Conservation (phyloP, 1,140 invertebrate species). For the Uloborus diversus region DNA sequence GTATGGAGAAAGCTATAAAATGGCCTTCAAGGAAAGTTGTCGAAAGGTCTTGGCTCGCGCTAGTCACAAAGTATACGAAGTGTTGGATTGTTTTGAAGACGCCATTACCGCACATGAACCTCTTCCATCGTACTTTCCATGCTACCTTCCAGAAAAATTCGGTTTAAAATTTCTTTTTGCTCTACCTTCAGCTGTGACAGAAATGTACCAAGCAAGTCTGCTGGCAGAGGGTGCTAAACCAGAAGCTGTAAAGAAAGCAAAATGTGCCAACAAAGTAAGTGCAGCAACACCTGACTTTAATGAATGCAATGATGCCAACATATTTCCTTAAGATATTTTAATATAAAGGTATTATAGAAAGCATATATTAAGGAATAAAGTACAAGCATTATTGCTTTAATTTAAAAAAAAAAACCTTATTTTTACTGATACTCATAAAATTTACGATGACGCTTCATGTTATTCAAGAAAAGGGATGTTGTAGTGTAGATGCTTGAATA, state of each 20-base stretch:
- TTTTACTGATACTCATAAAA: too few species aligned
- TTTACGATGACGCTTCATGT: too few species aligned
- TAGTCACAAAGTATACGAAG: not conserved
- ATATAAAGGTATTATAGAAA: too few species aligned
- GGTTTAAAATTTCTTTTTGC: not conserved
- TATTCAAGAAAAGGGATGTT: too few species aligned
- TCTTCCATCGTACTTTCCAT: conserved; percentile 14
- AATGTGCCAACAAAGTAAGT: not conserved
- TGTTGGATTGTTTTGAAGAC: conserved; percentile 33
- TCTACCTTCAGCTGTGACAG: not conserved
- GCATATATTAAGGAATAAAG: too few species aligned
- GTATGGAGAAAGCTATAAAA: conserved; percentile 65
- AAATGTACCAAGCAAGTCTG: not conserved
- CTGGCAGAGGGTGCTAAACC: not conserved
- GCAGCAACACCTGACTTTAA: too few species aligned
- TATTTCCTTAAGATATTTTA: too few species aligned
- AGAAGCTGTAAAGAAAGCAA: not conserved
- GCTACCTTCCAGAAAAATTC: conserved; percentile 12
- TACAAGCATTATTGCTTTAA: too few species aligned
- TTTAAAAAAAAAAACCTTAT: too few species aligned
- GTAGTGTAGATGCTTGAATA: too few species aligned
- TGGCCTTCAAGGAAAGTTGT: conserved; percentile 60
- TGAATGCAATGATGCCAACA: too few species aligned
- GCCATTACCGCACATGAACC: conserved; percentile 18
- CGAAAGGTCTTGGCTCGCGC: not conserved